Evolutionary conservation across 1,140 invertebrate species (phyloP), one percentile per base, ranked within the genome.

Genomic region (Drosophila aff.): DNA sequence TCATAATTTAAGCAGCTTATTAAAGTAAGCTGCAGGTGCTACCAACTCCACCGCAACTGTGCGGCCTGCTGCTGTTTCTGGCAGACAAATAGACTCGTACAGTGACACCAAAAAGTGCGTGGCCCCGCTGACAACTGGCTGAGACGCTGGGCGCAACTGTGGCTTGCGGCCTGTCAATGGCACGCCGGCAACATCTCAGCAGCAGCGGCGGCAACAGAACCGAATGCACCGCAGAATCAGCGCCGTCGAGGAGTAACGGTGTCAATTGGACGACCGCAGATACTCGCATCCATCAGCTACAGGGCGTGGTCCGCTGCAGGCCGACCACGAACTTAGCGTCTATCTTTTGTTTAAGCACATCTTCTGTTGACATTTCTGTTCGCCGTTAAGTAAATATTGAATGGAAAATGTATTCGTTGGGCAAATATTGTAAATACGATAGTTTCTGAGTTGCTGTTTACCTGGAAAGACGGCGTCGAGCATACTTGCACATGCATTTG

Each of bases 351-450:
- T 84, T 81, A 67, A 80, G 86, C 85, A 79, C 75, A 81, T 87
- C 73, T 82, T 75, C 71, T 61, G 63, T 84, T 78, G 82, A 90
- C 81, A 79, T 87, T 84, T 73, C 80, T 68, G 69, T 76, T 77
- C 76, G 79, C 85, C 89, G 85, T 90, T 90, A 90, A 77, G 72
- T 82, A 90, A 90, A 90, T 90, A 91, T 67, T 82, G 79, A 69
- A 64, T 71, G 52, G 76, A 76, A 90, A 91, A 89, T 85, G 84
- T 84, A 90, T 81, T 89, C 85, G 81, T 76, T 79, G 67, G 81
- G 68, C 82, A 90, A 91, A 90, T 91, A 90, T 90, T 90, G 86
- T 90, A 90, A 90, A 90, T 85, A 79, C 71, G 84, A 77, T 86
- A 87, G 83, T 82, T 86, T 75, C 46, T 67, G 49, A 66, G 66